Percentiles rank a stretch among this genome's conserved stretches.
phyloP scores from a whole-genome alignment of 2,113 vertebrate genomes.

The Microcebus tavaratra region DNA sequence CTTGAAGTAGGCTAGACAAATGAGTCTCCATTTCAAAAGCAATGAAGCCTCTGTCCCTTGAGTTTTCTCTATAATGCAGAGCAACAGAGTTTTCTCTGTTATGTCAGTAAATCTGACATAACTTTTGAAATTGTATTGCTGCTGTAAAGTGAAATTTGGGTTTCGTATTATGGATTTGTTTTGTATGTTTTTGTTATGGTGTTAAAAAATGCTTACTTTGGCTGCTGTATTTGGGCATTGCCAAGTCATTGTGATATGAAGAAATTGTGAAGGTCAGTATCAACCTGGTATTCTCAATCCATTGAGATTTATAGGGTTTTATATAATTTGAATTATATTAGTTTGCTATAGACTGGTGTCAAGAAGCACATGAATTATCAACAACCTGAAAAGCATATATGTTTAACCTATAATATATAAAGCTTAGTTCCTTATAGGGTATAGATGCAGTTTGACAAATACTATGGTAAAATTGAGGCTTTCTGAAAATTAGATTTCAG shows the following conservation, averaged over 20 bases:
- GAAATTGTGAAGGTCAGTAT: neutral
- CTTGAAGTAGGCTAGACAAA: neutral
- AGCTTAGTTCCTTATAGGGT: neutral
- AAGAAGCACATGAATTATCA: neutral
- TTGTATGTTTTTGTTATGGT: neutral
- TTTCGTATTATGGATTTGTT: neutral
- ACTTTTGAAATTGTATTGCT: neutral
- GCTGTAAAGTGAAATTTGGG: neutral
- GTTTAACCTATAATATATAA: neutral
- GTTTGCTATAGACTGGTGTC: neutral
- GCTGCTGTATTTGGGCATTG: neutral
- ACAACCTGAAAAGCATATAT: neutral
- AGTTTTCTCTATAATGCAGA: neutral
- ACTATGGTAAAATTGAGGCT: neutral
- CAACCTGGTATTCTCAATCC: neutral
- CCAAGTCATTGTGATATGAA: neutral
- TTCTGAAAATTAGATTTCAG: conserved; percentile 25
- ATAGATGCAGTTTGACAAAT: neutral
- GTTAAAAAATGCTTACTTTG: neutral
- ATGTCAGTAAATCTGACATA: neutral
- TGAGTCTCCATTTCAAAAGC: neutral
- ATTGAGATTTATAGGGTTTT: neutral
- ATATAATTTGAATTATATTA: conserved; percentile 18
- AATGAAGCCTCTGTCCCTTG: neutral
- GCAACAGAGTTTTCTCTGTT: neutral